These are phyloP conservation scores for Zapornia atra DNA, from an alignment of 2,113 vertebrate species.

Conservation along the genomic window DNA sequence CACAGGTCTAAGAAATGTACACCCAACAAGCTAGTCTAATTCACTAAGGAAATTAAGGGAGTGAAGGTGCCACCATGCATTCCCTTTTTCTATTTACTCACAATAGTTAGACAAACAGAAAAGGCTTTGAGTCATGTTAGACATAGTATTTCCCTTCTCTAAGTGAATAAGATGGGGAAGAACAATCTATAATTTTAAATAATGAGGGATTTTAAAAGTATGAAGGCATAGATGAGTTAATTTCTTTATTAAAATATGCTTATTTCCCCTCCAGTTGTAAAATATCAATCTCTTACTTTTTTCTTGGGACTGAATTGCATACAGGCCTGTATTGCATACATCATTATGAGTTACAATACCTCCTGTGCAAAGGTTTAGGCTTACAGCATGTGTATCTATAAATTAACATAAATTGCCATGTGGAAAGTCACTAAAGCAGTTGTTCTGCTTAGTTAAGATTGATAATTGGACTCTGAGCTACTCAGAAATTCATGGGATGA, in stretches of 20 bases:
- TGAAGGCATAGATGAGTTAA: neutral
- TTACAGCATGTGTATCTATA: neutral
- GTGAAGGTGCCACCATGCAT: neutral
- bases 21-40: neutral
- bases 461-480: slow-evolving; percentile 43
- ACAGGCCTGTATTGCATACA: neutral
- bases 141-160: neutral
- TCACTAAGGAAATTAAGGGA: neutral
- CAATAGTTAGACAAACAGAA: neutral
- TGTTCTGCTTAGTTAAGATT: slow-evolving; percentile 49
- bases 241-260: neutral
- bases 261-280: neutral
- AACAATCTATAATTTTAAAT: neutral
- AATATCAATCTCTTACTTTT: neutral
- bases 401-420: slow-evolving; percentile 46
- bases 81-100: neutral
- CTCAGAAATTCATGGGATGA: slow-evolving; percentile 25
- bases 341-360: slow-evolving; percentile 20
- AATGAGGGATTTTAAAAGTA: neutral
- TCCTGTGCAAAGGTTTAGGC: slow-evolving; percentile 21
- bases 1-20: neutral
- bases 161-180: neutral
- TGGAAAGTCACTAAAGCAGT: slow-evolving; percentile 38
- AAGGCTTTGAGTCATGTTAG: neutral
- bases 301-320: neutral